Evolutionary conservation across 2,113 vertebrate species (phyloP), one percentile per base, ranked within the genome.

Genomic region (Chelonoidis abingdonii): DNA sequence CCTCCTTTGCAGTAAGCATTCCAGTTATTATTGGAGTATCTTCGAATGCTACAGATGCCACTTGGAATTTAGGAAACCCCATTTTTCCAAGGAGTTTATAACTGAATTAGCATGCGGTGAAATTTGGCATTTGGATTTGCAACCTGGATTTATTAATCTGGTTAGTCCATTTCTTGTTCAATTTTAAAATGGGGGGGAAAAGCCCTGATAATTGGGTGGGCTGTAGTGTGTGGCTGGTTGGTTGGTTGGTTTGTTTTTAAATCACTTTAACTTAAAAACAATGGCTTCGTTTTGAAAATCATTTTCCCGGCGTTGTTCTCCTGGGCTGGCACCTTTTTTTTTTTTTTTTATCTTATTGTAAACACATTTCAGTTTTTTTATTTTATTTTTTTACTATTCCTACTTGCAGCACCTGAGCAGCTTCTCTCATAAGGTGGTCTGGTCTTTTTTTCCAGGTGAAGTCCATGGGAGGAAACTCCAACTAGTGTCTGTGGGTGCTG

Each of bases 21-120:
- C 95, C 96, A 96, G 91, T 96, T 97, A 95, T 97, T 97, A 95
- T 92, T 97, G 86, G 83, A 96, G 92, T 96, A 97, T 88, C 94
- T 96, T 93, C 94, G 92, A 97, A 93, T 96, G 93, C 89, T 95
- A 54, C 93, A 96, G 94, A 89, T 96, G 95, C 93, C 94, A 79
- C 96, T 97, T 96, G 94, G 92, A 76, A 96, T 93, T 91, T 95
- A 84, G 83, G 54, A 96, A 96, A 96, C 95, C 94, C 90, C 93
- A 95, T 97, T 97, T 17, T 97, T 96, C 95, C 41, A 2, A 75
- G 87, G 90, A 5, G 57, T 90, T 96, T 95, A 27, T 89, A 96
- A 96, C 96, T 94, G 81, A 95, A 95, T 93, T 97, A 92, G 86
- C 95, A 93, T 95, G 94, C 86, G 76, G 95, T 96, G 92, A 95